Evolutionary conservation across 2,888 invertebrate genomes (phyloP), one percentile per base, ranked within the genome.

Genomic region (Spisula subtruncata): DNA sequence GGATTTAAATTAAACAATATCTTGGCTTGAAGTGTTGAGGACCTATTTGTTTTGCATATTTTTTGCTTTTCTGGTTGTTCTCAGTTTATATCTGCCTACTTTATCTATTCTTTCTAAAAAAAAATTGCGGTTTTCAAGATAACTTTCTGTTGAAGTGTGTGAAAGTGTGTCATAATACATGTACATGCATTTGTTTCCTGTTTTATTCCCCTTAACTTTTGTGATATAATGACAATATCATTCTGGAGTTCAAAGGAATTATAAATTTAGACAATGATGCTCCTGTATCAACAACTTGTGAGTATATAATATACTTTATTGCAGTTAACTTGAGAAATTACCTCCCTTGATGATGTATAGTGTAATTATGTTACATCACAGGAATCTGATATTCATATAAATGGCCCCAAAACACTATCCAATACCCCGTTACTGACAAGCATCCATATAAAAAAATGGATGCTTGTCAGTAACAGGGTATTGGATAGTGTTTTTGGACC

Each of bases 1-100:
- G n/a, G 60, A 66, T 66, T 66, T n/a, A n/a, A 25, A 66, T 66
- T 66, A 66, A 66, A 66, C 1, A 6, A 66, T 66, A 66, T 66
- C 5, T 66, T 25, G n/a, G 25, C n/a, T 66, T n/a, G n/a, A 66
- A 51, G 51, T 51, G 12, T 16, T 51, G 5, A 5, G 41, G n/a
- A n/a, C n/a, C n/a, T 41, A 8, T 41, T 41, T 41, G 2, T 41
- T 41, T 2, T 41, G 41, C 8, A 41, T 8, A 2, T 41, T 41
- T 41, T 8, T 5, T 41, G 41, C 8, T 41, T 8, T 41, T 8
- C 41, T 41, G 8, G 41, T 8, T 41, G 41, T 41, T 41, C 41
- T 5, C 5, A 51, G 10, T 51, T 51, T 12, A 6, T 1, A 51
- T 51, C 25, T 25, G 10, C 2, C 12, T 25, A 18, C 25, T 25